A percentile compares a stretch with the other conserved stretches of the same genome.
phyloP scores from a whole-genome alignment of 2,113 vertebrate genomes.

The Chloropsis cyanopogon region DNA sequence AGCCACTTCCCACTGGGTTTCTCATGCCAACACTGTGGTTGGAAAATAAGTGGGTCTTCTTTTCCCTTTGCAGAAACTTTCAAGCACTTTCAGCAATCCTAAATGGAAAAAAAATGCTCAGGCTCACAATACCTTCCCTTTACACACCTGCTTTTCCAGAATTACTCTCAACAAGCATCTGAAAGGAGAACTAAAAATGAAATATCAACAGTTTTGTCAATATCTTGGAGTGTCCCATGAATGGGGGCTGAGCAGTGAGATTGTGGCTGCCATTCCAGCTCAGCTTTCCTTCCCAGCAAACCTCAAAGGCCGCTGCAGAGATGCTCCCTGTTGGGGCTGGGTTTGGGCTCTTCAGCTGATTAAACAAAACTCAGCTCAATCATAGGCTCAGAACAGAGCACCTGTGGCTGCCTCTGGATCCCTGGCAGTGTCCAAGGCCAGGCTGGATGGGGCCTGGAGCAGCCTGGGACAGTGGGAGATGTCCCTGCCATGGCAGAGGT shows the following conservation, averaged over 20 bases:
- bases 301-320: background rate
- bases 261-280: background rate
- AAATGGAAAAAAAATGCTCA: background rate
- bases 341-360: background rate
- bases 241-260: background rate
- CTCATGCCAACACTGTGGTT: background rate
- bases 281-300: background rate
- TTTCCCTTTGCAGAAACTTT: conserved; percentile 14
- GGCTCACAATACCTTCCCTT: background rate
- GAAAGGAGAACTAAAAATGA: conserved; percentile 34
- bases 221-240: background rate
- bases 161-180: background rate
- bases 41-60: background rate
- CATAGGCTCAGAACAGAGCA: background rate
- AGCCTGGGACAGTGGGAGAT: background rate
- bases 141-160: background rate
- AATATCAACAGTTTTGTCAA: background rate
- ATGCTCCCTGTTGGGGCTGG: background rate
- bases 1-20: background rate
- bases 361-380: background rate
- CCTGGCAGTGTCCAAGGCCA: background rate
- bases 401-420: background rate
- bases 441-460: background rate
- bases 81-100: background rate
- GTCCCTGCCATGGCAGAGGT: background rate